Percentiles rank a stretch among this genome's conserved stretches.
Evolutionary conservation across 2,888 invertebrate species (phyloP).

Genomic region (Arrhopalites spinosus): DNA sequence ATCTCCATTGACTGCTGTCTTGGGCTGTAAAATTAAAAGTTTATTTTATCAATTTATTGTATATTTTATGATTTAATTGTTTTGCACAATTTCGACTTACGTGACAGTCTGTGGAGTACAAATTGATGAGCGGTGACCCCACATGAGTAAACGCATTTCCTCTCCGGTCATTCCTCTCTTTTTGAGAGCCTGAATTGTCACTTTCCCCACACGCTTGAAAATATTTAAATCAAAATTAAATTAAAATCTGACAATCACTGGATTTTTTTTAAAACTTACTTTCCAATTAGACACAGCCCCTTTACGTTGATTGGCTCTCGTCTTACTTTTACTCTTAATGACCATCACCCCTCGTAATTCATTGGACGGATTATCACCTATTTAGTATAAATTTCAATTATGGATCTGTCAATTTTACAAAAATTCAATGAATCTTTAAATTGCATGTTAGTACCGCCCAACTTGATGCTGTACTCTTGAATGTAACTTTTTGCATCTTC

Average conservation of each 20-base stretch:
- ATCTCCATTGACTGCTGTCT: slow-evolving; percentile 45
- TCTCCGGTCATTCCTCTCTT: slow-evolving; percentile 85
- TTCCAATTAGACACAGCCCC: slow-evolving; percentile 98
- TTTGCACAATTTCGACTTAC: slow-evolving; percentile 61
- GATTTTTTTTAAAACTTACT: slow-evolving; percentile 64
- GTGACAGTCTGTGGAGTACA: slow-evolving; percentile 71
- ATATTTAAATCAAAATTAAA: slow-evolving; percentile 25
- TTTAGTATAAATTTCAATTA: too few relatives aligned
- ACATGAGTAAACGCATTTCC: slow-evolving; percentile 83
- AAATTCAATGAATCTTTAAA: too few relatives aligned
- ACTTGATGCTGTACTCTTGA: slow-evolving; percentile 91
- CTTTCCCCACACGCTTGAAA: slow-evolving; percentile 79
- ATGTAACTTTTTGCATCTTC: slow-evolving; percentile 88
- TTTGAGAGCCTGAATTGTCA: slow-evolving; percentile 74
- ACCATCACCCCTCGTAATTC: slow-evolving; percentile 95
- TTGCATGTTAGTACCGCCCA: slow-evolving; percentile 76
- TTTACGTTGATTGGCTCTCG: slow-evolving; percentile 92
- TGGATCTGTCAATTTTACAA: too few relatives aligned
- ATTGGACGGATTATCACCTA: slow-evolving; percentile 70
- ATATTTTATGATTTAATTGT: background rate
- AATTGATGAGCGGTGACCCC: slow-evolving; percentile 82
- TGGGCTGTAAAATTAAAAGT: slow-evolving; percentile 39
- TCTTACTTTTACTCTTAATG: slow-evolving; percentile 95
- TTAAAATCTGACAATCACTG: slow-evolving; percentile 1
- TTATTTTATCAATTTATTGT: background rate